Conservation (phyloP, 2,797 vertebrate genomes). For the Danio albolineatus region DNA sequence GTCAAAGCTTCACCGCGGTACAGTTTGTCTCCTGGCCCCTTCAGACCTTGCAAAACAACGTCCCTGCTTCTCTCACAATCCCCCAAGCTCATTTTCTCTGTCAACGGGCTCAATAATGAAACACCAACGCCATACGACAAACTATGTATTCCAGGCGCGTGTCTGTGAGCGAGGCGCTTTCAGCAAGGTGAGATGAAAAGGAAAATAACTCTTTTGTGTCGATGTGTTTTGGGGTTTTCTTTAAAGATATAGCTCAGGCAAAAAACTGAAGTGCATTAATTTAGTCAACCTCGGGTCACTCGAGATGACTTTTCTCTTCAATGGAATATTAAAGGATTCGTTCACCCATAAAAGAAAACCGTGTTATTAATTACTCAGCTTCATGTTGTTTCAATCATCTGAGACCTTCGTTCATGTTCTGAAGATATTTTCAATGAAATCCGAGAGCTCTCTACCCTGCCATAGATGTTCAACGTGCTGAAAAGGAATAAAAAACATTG, state of each 20-base stretch:
- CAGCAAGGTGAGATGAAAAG: constrained; percentile 16
- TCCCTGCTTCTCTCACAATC: constrained; percentile 31
- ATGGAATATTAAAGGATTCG: no score
- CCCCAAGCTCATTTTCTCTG: constrained; percentile 52
- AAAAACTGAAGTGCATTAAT: no score
- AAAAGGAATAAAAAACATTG: no score
- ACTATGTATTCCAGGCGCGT: constrained; percentile 46
- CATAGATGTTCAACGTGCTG: no score
- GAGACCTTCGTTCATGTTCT: no score
- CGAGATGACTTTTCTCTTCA: no score
- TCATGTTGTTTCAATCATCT: no score
- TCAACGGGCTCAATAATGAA: constrained; percentile 62
- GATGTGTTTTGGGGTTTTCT: constrained; percentile 59
- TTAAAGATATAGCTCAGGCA: constrained; percentile 43
- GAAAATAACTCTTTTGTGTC: constrained; percentile 47
- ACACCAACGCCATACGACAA: constrained; percentile 48
- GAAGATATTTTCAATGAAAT: no score
- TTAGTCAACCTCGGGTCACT: no score
- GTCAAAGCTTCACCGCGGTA: constrained; percentile 43
- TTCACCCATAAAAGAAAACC: no score
- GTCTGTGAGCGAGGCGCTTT: constrained; percentile 24
- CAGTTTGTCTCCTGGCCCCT: constrained; percentile 48
- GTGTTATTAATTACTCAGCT: no score
- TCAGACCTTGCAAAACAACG: constrained; percentile 47
- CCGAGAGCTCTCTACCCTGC: no score